Percentiles rank a stretch among this genome's conserved stretches.
Evolutionary conservation across 1,140 invertebrate species (phyloP).

Genomic region (Orius insidiosus): DNA sequence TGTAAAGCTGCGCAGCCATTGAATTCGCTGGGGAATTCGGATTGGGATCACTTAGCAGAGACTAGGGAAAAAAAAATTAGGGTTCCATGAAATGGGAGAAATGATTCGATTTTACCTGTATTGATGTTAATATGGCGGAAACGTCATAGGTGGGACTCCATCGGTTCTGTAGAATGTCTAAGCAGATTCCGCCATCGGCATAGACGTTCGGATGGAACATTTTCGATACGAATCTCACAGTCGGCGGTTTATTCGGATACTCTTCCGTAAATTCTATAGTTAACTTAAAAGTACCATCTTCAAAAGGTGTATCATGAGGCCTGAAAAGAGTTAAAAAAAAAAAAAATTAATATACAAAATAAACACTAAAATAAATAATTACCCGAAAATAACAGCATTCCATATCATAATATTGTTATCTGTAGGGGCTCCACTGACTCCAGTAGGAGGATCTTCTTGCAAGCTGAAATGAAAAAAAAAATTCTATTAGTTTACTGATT

Average conservation of each 20-base stretch:
- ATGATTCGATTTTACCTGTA: constrained; percentile 24
- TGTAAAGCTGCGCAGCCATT: constrained; percentile 89
- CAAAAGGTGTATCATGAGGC: constrained; percentile 97
- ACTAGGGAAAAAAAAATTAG: constrained; percentile 49
- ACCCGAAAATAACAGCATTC: constrained; percentile 98
- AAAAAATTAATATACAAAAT: background rate
- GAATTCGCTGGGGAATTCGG: constrained; percentile 93
- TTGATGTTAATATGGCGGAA: constrained; percentile 90
- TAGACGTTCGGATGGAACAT: constrained; percentile 99
- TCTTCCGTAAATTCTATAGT: constrained; percentile 99
- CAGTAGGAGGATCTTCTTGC: constrained; percentile 97
- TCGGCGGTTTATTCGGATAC: constrained; percentile 99
- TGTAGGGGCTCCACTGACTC: constrained; percentile 94
- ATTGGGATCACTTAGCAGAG: constrained; percentile 87
- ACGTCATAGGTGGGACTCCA: constrained; percentile 99
- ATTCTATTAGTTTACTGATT: constrained; percentile 14
- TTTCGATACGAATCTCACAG: constrained; percentile 96
- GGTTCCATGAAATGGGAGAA: no score
- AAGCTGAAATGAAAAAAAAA: constrained; percentile 41
- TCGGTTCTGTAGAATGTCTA: constrained; percentile 98
- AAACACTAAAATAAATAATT: constrained; percentile 21
- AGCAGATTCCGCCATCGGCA: constrained; percentile 97
- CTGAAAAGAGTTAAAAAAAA: constrained; percentile 24
- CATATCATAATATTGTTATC: constrained; percentile 99
- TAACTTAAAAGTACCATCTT: constrained; percentile 98